Conservation (phyloP, 1,140 invertebrate species). For the Rhynchophorus ferrugineus region DNA sequence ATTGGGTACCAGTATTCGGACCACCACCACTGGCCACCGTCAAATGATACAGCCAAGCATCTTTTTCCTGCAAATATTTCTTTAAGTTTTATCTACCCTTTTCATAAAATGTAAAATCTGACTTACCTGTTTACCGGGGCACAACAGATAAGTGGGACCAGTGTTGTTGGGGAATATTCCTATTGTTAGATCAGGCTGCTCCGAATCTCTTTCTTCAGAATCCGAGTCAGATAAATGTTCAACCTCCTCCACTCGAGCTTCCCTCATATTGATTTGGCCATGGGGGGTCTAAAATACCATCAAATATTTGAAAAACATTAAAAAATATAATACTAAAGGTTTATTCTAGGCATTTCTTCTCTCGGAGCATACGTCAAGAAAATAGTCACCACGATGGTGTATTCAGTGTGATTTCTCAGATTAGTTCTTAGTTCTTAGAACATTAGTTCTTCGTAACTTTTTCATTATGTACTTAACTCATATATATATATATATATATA, state of each 20-base stretch:
- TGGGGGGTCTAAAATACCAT: conserved; percentile 64
- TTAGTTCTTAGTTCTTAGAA: too few relatives aligned
- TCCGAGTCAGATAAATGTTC: conserved; percentile 88
- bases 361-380: too few relatives aligned
- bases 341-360: too few relatives aligned
- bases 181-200: conserved; percentile 71
- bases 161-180: conserved; percentile 87
- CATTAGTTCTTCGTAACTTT: too few relatives aligned
- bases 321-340: neutral
- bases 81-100: neutral
- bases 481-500: too few relatives aligned
- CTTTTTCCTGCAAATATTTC: conserved; percentile 55
- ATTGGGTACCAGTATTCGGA: conserved; percentile 84
- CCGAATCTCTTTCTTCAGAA: conserved; percentile 76
- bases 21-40: conserved; percentile 90
- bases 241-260: conserved; percentile 87
- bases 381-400: too few relatives aligned
- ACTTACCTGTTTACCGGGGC: conserved; percentile 73
- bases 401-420: too few relatives aligned
- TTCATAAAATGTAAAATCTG: conserved; percentile 7
- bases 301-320: neutral
- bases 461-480: too few relatives aligned
- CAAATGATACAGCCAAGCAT: conserved; percentile 90
- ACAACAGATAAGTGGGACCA: conserved; percentile 86
- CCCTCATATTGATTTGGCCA: conserved; percentile 92